Percentiles rank a stretch among this genome's conserved stretches.
Conservation (phyloP, 2,797 vertebrate genomes). For the Synaphobranchus kaupii region DNA sequence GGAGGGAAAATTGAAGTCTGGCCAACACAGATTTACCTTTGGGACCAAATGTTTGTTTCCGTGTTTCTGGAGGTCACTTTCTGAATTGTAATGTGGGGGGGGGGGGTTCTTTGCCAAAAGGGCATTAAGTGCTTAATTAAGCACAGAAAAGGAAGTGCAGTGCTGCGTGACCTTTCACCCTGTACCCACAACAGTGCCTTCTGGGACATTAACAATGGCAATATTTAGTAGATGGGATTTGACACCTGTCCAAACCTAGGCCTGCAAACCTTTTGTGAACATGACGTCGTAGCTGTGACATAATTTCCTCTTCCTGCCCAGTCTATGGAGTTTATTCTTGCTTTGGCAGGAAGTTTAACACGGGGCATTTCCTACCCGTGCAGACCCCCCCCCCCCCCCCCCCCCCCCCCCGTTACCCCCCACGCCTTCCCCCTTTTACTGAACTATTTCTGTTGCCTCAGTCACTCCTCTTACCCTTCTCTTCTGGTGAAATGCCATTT, state of each 20-base stretch:
- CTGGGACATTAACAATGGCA: conserved; percentile 17
- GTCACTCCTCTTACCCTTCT: conserved; percentile 25
- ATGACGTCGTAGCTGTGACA: conserved; percentile 60
- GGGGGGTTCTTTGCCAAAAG: background rate
- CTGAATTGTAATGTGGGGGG: background rate
- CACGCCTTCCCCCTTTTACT: conserved; percentile 9
- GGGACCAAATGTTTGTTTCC: conserved; percentile 19
- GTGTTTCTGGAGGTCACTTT: background rate
- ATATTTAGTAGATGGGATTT: conserved; percentile 34
- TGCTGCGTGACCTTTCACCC: background rate
- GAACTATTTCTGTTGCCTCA: conserved; percentile 12
- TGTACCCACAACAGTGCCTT: conserved; percentile 5
- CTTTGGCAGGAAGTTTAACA: conserved; percentile 32
- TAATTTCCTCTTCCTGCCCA: conserved; percentile 71
- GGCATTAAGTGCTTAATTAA: background rate
- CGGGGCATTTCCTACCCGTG: conserved; percentile 26
- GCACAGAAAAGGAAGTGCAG: background rate
- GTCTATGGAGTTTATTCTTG: conserved; percentile 45
- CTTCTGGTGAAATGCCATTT: conserved; percentile 23
- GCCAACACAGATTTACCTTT: background rate
- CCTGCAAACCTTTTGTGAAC: conserved; percentile 65
- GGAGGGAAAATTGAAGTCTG: background rate
- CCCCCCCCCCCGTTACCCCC: conserved; percentile 16
- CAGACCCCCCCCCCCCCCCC: background rate
- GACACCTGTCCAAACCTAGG: conserved; percentile 24